Conservation (phyloP, 2,888 invertebrate genomes). For the Polymixis flavicincta region DNA sequence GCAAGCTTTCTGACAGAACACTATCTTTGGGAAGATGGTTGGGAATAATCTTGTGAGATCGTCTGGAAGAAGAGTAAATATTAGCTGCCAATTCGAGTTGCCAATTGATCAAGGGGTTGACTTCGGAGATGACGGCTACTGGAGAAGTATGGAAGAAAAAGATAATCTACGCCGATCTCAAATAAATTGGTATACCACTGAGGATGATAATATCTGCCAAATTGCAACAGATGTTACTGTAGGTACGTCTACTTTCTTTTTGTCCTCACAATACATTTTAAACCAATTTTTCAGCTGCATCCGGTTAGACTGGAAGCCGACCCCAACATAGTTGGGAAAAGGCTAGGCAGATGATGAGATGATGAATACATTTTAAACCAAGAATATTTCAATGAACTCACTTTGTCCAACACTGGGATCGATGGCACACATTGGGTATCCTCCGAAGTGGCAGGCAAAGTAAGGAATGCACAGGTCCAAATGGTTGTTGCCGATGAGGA, state of each 20-base stretch:
- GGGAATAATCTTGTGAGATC: conserved; percentile 64
- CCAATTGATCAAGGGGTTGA: background rate
- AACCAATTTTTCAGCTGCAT: too few relatives aligned
- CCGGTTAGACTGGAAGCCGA: too few relatives aligned
- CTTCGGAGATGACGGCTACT: background rate
- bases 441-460: conserved; percentile 75
- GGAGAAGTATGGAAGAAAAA: background rate
- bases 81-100: background rate
- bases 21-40: conserved; percentile 71
- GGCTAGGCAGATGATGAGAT: too few relatives aligned
- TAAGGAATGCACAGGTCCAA: conserved; percentile 75
- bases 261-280: background rate
- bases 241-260: background rate
- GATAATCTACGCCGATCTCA: background rate
- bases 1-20: conserved; percentile 72
- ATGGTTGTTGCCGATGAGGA: conserved; percentile 74
- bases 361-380: background rate
- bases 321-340: too few relatives aligned
- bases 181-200: background rate
- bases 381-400: conserved; percentile 47
- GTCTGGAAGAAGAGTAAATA: conserved; percentile 54
- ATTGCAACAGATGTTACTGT: background rate
- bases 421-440: conserved; percentile 71
- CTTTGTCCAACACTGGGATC: conserved; percentile 69
- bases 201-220: background rate